Conservation (phyloP, 1,140 invertebrate species). For the silkworm (Bombyx mori) region ASM3026992v2 NC_085133.1:8027501-8028000, state of each 20-base stretch:
- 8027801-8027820: neutral
- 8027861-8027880: slow-evolving; percentile 18
- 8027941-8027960: slow-evolving; percentile 65
- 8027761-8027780: neutral
- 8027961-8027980: slow-evolving; percentile 50
- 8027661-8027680: neutral
- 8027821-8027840: slow-evolving; percentile 18
- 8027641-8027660: neutral
- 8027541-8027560: no score
- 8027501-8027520: no score
- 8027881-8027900: slow-evolving; percentile 24
- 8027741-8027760: neutral
- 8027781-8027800: neutral
- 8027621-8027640: neutral
- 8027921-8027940: slow-evolving; percentile 68
- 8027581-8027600: no score
- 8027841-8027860: slow-evolving; percentile 24
- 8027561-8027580: no score
- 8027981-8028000: slow-evolving; percentile 32
- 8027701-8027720: no score
- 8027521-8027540: no score
- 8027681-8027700: neutral
- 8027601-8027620: neutral
- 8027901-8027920: slow-evolving; percentile 52
- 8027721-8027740: neutral